Conservation (phyloP, 2,113 vertebrate species). For the Glareola pratincola region DNA sequence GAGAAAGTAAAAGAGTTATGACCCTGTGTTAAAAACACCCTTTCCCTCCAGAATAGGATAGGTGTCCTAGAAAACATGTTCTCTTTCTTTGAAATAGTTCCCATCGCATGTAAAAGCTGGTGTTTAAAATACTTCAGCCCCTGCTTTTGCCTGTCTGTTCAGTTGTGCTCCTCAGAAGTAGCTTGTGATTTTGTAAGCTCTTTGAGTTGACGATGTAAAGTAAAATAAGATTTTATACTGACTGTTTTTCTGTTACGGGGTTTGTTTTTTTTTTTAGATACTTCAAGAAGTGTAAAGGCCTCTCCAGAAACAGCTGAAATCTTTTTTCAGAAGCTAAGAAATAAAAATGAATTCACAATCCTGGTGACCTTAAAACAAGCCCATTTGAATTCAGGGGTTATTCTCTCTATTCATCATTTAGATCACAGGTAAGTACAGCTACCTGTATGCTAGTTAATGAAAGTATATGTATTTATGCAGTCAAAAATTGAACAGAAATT, state of each 20-base stretch:
- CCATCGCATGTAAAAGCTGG: neutral
- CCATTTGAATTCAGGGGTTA: conserved; percentile 92
- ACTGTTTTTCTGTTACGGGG: neutral
- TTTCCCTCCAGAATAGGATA: accelerated
- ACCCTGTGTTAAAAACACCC: neutral
- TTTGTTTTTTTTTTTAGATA: conserved; percentile 72
- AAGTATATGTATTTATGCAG: neutral
- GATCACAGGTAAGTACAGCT: conserved; percentile 84
- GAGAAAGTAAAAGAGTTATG: neutral
- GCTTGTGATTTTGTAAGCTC: neutral
- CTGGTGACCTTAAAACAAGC: conserved; percentile 90
- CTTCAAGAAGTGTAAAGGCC: conserved; percentile 88
- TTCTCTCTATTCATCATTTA: conserved; percentile 91
- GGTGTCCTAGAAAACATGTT: neutral
- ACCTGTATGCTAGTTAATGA: neutral
- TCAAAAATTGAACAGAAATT: neutral
- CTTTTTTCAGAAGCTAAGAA: conserved; percentile 91
- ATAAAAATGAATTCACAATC: conserved; percentile 93
- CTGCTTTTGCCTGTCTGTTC: neutral
- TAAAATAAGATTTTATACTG: neutral
- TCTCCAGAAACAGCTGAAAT: conserved; percentile 80
- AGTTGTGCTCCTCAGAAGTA: neutral
- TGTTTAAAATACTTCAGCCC: neutral
- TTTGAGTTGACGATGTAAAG: neutral
- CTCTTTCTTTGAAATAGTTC: neutral